Percentiles rank a stretch among this genome's conserved stretches.
Conservation (phyloP, 2,797 vertebrate genomes). For the Gastrophryne carolinensis region DNA sequence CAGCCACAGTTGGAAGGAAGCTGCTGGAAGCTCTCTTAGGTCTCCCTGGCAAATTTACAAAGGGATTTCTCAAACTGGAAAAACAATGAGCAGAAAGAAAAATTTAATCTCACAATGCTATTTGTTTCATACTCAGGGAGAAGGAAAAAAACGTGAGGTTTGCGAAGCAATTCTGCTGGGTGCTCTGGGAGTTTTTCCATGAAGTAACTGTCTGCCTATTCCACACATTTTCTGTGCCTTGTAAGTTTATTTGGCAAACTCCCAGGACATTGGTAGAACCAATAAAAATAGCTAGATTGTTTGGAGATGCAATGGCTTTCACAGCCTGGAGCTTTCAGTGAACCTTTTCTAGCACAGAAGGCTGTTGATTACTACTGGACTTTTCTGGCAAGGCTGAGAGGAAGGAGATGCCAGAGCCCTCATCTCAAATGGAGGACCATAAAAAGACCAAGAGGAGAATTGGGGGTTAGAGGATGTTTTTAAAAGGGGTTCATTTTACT, state of each 20-base stretch:
- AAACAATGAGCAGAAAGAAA: constrained; percentile 49
- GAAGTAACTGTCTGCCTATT: constrained; percentile 65
- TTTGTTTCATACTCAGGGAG: constrained; percentile 1
- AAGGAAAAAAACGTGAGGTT: neutral
- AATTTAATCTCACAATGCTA: neutral
- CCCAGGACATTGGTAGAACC: constrained; percentile 54
- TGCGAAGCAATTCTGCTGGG: constrained; percentile 18
- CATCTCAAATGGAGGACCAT: too few relatives aligned
- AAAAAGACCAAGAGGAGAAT: too few relatives aligned
- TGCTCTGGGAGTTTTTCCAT: constrained; percentile 62
- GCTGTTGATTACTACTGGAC: constrained; percentile 4
- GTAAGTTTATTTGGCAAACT: constrained; percentile 24
- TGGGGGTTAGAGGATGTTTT: too few relatives aligned
- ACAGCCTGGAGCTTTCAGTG: constrained; percentile 49
- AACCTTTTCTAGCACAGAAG: constrained; percentile 38
- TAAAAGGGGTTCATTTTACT: too few relatives aligned
- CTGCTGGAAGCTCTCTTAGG: constrained; percentile 52
- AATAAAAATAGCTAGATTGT: constrained; percentile 35
- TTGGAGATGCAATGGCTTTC: constrained; percentile 53
- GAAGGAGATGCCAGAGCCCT: neutral
- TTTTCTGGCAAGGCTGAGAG: neutral
- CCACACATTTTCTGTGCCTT: constrained; percentile 42
- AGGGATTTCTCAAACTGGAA: constrained; percentile 54
- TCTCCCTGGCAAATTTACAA: constrained; percentile 51
- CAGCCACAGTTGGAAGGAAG: constrained; percentile 53